Percentiles rank a stretch among this genome's conserved stretches.
These are phyloP conservation scores for Polyodon spathula DNA, from an alignment of 2,113 vertebrate species.

Conservation along the genomic window DNA sequence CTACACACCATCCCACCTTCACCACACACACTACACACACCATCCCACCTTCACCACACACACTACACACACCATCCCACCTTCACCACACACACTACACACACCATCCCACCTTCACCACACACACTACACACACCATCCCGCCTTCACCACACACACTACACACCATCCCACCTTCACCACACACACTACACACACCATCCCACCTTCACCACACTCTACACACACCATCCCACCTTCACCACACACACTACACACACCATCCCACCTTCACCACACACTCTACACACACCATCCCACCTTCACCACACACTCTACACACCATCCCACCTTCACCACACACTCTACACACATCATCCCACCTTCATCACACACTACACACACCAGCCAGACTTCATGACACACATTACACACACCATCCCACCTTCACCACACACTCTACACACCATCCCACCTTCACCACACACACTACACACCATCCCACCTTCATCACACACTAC, in stretches of 20 bases:
- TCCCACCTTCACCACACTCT: neutral
- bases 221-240: slow-evolving; percentile 5
- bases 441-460: neutral
- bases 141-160: neutral
- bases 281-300: slow-evolving; percentile 2
- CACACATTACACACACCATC: slow-evolving; percentile 14
- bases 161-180: slow-evolving; percentile 3
- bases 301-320: slow-evolving; percentile 4
- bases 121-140: too few species aligned
- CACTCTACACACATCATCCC: too few species aligned
- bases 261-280: neutral
- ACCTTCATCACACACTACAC: neutral
- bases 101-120: slow-evolving; percentile 3
- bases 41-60: neutral
- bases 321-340: neutral
- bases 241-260: too few species aligned
- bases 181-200: too few species aligned
- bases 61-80: slow-evolving; percentile 2
- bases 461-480: too few species aligned
- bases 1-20: slow-evolving; percentile 4
- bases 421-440: neutral
- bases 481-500: neutral
- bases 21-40: neutral
- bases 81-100: too few species aligned
- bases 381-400: neutral